Evolutionary conservation across 1,140 invertebrate genomes (phyloP).

Genomic region (Brachionus manjavacas): DNA sequence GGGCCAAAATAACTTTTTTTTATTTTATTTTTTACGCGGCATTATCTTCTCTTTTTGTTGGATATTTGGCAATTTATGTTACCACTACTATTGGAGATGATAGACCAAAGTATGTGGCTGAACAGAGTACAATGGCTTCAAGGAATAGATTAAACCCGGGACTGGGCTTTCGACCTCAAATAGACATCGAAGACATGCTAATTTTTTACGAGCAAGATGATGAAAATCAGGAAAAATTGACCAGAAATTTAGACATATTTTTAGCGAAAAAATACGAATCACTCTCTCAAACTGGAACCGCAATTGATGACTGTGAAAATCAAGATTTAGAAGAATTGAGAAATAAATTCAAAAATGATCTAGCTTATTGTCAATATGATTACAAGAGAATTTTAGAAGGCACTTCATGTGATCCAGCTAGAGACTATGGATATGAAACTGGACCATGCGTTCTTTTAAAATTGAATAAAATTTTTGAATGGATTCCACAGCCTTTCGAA

Average conservation of each 20-base stretch:
- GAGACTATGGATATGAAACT: neutral
- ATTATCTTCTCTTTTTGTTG: neutral
- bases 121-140: slow-evolving; percentile 13
- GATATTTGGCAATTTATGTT: neutral
- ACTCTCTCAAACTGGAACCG: neutral
- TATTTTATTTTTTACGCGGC: neutral
- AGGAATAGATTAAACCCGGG: neutral
- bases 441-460: slow-evolving; percentile 27
- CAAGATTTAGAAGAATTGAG: neutral
- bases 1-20: slow-evolving; percentile 11
- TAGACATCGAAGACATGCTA: neutral
- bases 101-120: neutral
- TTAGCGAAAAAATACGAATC: neutral
- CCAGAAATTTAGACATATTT: neutral
- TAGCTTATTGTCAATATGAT: slow-evolving; percentile 15
- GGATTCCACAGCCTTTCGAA: slow-evolving; percentile 17
- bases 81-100: neutral
- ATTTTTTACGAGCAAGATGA: neutral
- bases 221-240: neutral
- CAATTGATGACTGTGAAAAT: neutral
- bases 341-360: neutral
- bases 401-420: neutral
- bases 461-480: slow-evolving; percentile 29
- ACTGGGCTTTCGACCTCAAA: slow-evolving; percentile 28
- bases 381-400: neutral